Evolutionary conservation across 2,797 vertebrate genomes (phyloP).

Genomic region (Esox lucius): DNA sequence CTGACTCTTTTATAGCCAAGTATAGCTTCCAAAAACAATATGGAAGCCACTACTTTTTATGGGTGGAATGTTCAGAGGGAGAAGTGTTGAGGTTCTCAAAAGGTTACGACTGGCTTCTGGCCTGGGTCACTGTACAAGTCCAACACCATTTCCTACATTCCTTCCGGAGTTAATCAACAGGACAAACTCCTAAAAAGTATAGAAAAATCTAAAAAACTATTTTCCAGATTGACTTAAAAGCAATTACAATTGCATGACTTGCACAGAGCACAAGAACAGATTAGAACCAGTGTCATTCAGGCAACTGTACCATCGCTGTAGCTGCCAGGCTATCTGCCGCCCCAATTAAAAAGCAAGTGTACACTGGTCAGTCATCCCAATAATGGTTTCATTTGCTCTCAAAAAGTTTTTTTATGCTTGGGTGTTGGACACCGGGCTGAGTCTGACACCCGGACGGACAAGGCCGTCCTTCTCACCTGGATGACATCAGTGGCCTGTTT

Average conservation of each 20-base stretch:
- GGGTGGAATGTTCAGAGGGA: background rate
- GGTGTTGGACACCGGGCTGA: background rate
- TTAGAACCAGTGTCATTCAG: no score
- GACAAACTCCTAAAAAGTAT: background rate
- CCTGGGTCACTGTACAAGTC: background rate
- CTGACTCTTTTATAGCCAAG: constrained; percentile 14
- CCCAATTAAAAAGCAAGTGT: no score
- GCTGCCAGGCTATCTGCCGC: no score
- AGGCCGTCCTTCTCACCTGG: constrained; percentile 76
- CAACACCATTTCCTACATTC: background rate
- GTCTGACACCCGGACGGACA: no score
- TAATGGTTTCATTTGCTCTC: no score
- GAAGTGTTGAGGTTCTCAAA: background rate
- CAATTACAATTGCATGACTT: no score
- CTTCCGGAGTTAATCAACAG: background rate
- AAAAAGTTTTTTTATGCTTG: background rate
- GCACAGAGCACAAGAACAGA: no score
- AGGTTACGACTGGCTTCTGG: background rate
- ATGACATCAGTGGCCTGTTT: constrained; percentile 75
- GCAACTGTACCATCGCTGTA: no score
- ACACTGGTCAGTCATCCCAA: no score
- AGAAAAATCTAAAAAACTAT: no score
- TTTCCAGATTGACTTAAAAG: no score
- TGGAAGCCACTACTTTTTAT: background rate
- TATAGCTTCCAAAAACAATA: constrained; percentile 41